Percentiles rank a stretch among this genome's conserved stretches.
phyloP scores from a whole-genome alignment of 2,797 vertebrate species.

The Heterohyrax brucei region DNA sequence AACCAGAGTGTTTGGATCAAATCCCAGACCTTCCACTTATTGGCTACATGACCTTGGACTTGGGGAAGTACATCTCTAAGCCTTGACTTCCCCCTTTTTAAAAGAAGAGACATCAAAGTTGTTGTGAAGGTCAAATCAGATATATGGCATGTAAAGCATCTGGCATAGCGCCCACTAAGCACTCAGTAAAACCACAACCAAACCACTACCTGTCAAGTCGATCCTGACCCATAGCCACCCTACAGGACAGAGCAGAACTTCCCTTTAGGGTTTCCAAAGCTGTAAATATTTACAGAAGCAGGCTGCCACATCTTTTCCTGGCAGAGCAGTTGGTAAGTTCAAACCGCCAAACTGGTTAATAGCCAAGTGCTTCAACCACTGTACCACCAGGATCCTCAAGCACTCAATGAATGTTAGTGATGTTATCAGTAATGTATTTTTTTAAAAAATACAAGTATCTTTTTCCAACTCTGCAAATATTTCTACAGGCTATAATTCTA shows the following conservation, averaged over 20 bases:
- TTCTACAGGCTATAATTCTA: constrained; percentile 22
- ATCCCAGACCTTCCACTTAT: background rate
- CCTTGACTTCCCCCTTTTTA: background rate
- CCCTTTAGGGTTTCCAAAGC: too few species aligned
- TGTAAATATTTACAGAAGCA: too few species aligned
- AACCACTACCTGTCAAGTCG: background rate
- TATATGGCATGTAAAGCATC: background rate
- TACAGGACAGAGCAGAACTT: background rate
- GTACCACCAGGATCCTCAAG: background rate
- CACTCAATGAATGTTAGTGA: background rate
- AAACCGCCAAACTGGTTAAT: too few species aligned
- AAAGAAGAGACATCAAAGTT: background rate
- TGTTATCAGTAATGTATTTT: constrained; percentile 38
- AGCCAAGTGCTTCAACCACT: too few species aligned
- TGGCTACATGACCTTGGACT: background rate
- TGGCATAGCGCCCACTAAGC: background rate
- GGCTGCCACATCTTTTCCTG: too few species aligned
- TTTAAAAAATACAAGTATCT: constrained; percentile 11
- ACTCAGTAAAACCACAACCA: too few species aligned
- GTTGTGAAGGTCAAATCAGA: background rate
- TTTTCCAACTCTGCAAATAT: background rate
- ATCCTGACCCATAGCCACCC: background rate
- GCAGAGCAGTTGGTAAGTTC: too few species aligned
- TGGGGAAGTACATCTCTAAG: background rate
- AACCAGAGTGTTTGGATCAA: constrained; percentile 43